These are phyloP conservation scores for Rhea pennata DNA, from an alignment of 2,113 vertebrate genomes.

Conservation along the genomic window DNA sequence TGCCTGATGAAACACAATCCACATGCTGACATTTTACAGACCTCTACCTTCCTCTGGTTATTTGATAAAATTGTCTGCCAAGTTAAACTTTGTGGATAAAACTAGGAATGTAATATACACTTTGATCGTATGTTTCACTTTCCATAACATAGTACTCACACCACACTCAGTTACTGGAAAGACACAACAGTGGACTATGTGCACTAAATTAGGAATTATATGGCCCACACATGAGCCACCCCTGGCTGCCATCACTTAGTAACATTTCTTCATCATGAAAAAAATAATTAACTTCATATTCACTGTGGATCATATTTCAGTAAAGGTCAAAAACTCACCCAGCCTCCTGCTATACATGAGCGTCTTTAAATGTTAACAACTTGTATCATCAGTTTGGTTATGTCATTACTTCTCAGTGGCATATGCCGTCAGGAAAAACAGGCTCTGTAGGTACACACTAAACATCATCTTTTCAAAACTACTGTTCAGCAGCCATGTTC, in stretches of 20 bases:
- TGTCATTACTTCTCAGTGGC: background rate
- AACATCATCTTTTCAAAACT: background rate
- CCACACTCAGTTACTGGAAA: background rate
- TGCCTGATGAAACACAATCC: background rate
- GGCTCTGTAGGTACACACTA: background rate
- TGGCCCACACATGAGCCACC: background rate
- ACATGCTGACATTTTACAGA: background rate
- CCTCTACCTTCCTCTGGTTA: background rate
- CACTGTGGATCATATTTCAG: no score
- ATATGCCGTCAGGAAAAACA: background rate
- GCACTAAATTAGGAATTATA: background rate
- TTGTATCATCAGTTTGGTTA: fast-evolving
- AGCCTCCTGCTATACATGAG: no score
- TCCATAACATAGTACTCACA: background rate
- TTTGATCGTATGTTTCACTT: background rate
- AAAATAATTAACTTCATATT: no score
- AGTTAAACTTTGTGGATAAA: background rate
- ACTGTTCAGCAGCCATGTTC: background rate
- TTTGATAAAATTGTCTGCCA: background rate
- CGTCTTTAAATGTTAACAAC: background rate
- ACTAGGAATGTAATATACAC: background rate
- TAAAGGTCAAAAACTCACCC: no score
- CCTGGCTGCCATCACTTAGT: background rate
- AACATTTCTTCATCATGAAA: background rate
- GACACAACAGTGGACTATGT: background rate